Percentiles rank a stretch among this genome's conserved stretches.
phyloP scores from a whole-genome alignment of 2,888 invertebrate genomes.

The Penaeus monodon region DNA sequence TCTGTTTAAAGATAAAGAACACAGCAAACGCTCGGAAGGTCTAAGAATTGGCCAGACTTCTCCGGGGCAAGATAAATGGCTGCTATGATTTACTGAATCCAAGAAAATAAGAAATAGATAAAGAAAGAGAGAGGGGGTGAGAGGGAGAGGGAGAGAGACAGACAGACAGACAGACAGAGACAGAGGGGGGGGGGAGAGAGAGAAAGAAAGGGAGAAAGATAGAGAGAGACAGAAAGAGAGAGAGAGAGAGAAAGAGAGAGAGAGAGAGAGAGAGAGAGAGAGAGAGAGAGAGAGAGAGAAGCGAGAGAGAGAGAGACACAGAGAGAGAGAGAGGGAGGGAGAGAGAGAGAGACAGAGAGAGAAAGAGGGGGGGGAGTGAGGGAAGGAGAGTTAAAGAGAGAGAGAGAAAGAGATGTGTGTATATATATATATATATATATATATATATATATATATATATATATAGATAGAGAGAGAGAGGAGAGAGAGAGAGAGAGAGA shows the following conservation, averaged over 20 bases:
- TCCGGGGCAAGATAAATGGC: too few species aligned
- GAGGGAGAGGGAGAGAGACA: neutral
- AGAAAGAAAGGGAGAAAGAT: neutral
- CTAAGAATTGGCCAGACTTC: too few species aligned
- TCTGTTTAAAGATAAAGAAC: too few species aligned
- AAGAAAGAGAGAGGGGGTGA: slow-evolving; percentile 6
- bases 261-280: neutral
- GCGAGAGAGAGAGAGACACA: too few species aligned
- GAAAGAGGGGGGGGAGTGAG: neutral
- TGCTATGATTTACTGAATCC: neutral
- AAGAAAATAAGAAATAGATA: neutral
- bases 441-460: too few species aligned
- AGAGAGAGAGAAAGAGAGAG: too few species aligned
- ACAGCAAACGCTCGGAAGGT: too few species aligned
- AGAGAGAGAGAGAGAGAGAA: neutral
- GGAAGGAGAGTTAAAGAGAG: too few species aligned
- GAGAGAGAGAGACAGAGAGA: neutral
- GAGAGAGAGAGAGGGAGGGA: neutral
- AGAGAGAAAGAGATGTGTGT: too few species aligned
- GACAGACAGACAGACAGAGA: neutral
- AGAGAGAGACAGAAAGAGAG: rapidly evolving
- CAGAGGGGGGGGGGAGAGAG: neutral
- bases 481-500: too few species aligned
- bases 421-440: too few species aligned
- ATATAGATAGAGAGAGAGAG: too few species aligned